Base-by-base conservation (phyloP, 2,797 vertebrate genomes). In the Chlorospingus semifuscus region DNA sequence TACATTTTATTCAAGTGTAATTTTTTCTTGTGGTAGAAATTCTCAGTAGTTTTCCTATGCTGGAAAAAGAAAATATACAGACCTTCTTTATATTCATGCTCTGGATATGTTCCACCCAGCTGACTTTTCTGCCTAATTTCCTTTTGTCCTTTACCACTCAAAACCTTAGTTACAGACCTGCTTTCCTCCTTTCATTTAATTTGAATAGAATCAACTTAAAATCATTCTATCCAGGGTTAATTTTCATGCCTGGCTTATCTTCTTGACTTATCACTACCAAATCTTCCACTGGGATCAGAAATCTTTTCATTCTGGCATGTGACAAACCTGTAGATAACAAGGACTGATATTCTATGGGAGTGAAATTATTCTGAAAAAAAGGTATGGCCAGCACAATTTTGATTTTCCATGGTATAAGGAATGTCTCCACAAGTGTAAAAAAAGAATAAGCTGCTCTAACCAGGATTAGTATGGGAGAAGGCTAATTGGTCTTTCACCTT, bases 401-500 rank as follows among this genome's bases (percentile, higher is more conserved):
- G 61, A 86, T 92, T 94, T 94, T 91, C 39, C 30, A 23, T 11
- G 3, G n/a, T 57, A n/a, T 20, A 53, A 81, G 16, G 15, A 86
- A 71, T 66, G 41, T 52, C 39, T 69, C 70, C 57, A 80, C 29
- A 76, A 77, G n/a, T 64, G 34, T 52, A 53, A 93, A 89, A 91
- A 90, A 65, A 49, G 26, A 81, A 70, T 70, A 80, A 95, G 84
- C 94, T 97, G 46, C 89, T 96, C 93, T 92, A 95, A 75, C 57
- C 36, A 80, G 81, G 95, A 97, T 98, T 94, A 97, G 75, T 93
- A 86, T 85, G 79, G 87, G 81, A 97, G 87, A 92, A 94, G 87
- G 87, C 94, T 98, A 97, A 97, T 97, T 97, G 97, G 95, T 91
- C 95, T 97, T 97, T 97, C 96, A 95, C 95, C 96, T 97, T 97